phyloP scores from a whole-genome alignment of 2,797 vertebrate genomes.

The Alosa sapidissima region DNA sequence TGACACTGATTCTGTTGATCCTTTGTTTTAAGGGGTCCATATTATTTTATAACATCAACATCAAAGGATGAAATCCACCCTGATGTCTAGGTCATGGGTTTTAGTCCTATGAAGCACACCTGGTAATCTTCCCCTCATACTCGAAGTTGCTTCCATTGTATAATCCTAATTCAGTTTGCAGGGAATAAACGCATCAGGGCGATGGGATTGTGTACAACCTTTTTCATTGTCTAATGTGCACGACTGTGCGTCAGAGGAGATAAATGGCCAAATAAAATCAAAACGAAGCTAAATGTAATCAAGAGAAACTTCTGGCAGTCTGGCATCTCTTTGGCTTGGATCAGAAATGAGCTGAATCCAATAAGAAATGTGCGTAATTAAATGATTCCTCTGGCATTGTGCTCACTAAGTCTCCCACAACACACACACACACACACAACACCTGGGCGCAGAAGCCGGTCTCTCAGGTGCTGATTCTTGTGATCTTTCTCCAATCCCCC shows the following conservation, averaged over 20 bases:
- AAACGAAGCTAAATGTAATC: not conserved
- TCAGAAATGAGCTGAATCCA: not conserved
- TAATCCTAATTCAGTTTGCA: not conserved
- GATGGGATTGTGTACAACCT: not conserved
- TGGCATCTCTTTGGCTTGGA: not conserved
- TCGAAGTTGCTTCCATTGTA: not conserved
- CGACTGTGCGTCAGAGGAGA: conserved; percentile 3
- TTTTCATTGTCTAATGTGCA: not conserved
- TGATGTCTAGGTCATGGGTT: not conserved
- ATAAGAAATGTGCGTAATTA: not conserved
- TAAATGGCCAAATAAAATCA: not conserved
- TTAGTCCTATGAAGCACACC: not conserved
- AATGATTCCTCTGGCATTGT: not conserved
- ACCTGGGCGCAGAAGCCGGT: not conserved
- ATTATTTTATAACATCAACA: not conserved
- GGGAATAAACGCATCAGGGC: not conserved
- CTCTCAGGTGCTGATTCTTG: not conserved
- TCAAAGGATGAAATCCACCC: not conserved
- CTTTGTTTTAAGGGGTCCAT: not conserved
- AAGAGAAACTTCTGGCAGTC: not conserved
- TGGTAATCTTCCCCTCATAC: not conserved
- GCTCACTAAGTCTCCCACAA: not conserved
- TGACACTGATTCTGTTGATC: too few species aligned
- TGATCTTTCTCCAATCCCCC: not conserved
- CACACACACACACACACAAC: not conserved